Conservation (phyloP, 2,113 vertebrate genomes). For the Chaetodon auriga region DNA sequence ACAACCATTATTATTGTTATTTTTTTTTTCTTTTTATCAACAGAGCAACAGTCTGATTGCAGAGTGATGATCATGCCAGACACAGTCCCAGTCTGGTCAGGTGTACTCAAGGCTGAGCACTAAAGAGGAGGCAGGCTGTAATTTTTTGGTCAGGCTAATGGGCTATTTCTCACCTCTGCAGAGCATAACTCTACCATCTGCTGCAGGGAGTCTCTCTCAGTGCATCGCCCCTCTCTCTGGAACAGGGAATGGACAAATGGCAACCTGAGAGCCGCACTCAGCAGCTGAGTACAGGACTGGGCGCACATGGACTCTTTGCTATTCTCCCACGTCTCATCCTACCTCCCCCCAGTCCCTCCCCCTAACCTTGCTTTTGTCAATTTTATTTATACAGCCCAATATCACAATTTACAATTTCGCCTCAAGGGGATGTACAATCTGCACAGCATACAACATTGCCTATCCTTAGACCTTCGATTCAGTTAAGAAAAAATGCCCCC, state of each 20-base stretch:
- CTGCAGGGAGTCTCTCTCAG: conserved; percentile 76
- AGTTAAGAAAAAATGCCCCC: neutral
- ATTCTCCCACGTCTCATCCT: conserved; percentile 22
- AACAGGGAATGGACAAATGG: conserved; percentile 67
- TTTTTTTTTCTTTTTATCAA: conserved; percentile 20
- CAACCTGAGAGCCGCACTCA: conserved; percentile 64
- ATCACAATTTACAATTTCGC: neutral
- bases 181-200: conserved; percentile 84
- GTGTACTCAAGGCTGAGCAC: conserved; percentile 72
- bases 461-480: neutral
- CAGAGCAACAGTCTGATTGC: conserved; percentile 53
- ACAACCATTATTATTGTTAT: neutral
- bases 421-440: conserved; percentile 4
- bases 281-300: conserved; percentile 74
- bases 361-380: neutral
- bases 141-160: conserved; percentile 80
- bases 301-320: conserved; percentile 48
- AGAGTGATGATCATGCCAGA: conserved; percentile 47
- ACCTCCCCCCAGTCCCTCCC: neutral
- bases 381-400: neutral
- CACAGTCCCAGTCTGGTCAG: conserved; percentile 70
- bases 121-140: conserved; percentile 80
- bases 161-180: conserved; percentile 82
- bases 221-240: conserved; percentile 61
- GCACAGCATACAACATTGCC: neutral